phyloP scores from a whole-genome alignment of 37 sponge, comb jelly and placozoan genomes.

The Bolinopsis microptera region DNA sequence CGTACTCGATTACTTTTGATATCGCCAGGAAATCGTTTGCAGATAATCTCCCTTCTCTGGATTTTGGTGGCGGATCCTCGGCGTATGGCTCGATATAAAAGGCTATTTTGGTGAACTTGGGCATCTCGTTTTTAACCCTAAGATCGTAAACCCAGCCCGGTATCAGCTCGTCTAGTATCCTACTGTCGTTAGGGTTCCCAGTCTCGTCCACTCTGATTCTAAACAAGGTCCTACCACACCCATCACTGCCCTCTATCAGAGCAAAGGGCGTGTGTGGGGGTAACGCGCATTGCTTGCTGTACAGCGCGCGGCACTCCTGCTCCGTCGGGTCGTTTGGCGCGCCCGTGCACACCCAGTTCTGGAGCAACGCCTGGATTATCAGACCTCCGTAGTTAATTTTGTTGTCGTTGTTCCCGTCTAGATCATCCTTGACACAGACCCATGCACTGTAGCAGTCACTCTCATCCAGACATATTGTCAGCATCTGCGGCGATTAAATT shows the following conservation, averaged over 20 bases:
- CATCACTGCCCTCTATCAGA: slow-evolving; percentile 59
- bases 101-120: slow-evolving; percentile 59
- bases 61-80: slow-evolving; percentile 64
- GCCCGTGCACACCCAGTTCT: slow-evolving; percentile 36
- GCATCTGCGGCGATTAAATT: slow-evolving; percentile 47
- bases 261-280: slow-evolving; percentile 63
- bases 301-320: slow-evolving; percentile 46
- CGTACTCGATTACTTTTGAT: slow-evolving; percentile 63
- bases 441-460: slow-evolving; percentile 45
- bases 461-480: slow-evolving; percentile 47
- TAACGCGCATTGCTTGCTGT: slow-evolving; percentile 47
- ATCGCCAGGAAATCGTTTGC: slow-evolving; percentile 64
- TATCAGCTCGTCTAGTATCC: slow-evolving; percentile 56
- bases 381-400: slow-evolving; percentile 63
- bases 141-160: slow-evolving; percentile 57
- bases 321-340: background rate
- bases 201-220: slow-evolving; percentile 54
- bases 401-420: slow-evolving; percentile 50
- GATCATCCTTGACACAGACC: slow-evolving; percentile 55
- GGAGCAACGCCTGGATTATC: slow-evolving; percentile 50
- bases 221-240: slow-evolving; percentile 40
- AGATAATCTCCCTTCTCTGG: slow-evolving; percentile 11
- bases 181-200: background rate
- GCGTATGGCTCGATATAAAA: slow-evolving; percentile 56
- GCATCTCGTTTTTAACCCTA: slow-evolving; percentile 63